These are phyloP conservation scores for Paramormyrops kingsleyae DNA, from an alignment of 2,113 vertebrate genomes.

Conservation along the genomic window DNA sequence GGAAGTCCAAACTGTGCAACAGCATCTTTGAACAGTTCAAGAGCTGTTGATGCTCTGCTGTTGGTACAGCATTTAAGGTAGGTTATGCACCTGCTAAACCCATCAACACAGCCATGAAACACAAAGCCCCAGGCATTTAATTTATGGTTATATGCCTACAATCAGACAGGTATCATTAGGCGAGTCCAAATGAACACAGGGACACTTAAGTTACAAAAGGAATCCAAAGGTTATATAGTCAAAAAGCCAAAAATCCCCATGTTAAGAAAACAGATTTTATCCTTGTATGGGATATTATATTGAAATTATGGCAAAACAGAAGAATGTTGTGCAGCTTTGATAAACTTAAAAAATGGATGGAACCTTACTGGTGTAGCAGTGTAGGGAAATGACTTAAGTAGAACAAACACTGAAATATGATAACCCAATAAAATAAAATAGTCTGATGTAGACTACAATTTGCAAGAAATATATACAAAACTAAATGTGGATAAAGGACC, in stretches of 20 bases:
- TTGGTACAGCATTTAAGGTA: neutral
- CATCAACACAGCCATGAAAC: neutral
- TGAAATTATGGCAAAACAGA: neutral
- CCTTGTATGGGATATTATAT: neutral
- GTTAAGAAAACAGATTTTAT: neutral
- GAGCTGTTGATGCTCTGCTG: neutral
- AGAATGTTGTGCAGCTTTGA: neutral
- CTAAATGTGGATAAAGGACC: neutral
- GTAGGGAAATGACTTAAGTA: too few species aligned
- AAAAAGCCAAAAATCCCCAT: neutral
- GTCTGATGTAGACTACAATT: too few species aligned
- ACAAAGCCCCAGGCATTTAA: neutral
- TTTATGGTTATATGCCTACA: neutral
- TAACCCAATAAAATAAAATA: too few species aligned
- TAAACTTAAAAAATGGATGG: neutral
- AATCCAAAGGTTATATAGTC: neutral
- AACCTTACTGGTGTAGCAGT: too few species aligned
- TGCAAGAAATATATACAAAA: neutral
- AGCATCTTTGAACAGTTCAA: neutral
- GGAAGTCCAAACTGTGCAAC: neutral
- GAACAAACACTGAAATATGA: too few species aligned
- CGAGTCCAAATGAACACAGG: neutral
- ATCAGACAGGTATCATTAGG: neutral
- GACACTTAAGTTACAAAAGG: neutral
- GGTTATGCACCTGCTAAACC: neutral